phyloP scores from a whole-genome alignment of 2,888 invertebrate species.

The Acronicta leporina region DNA sequence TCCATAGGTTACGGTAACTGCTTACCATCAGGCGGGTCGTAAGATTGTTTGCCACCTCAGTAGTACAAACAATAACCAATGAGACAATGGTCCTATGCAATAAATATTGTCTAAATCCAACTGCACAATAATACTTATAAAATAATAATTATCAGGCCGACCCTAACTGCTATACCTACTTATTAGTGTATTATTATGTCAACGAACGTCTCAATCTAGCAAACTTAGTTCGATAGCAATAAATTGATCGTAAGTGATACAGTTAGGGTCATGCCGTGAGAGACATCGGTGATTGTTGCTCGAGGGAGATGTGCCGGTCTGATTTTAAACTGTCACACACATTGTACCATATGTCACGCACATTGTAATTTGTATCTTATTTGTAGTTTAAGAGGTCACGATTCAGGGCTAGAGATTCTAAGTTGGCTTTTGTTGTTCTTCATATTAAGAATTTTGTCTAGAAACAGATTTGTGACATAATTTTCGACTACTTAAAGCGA shows the following conservation, averaged over 20 bases:
- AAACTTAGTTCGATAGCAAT: constrained; percentile 34
- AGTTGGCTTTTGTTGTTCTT: too few relatives aligned
- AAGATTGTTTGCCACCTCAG: too few relatives aligned
- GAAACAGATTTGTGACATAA: too few relatives aligned
- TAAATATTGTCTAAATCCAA: too few relatives aligned
- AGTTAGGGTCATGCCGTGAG: constrained; percentile 61
- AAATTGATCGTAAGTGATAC: constrained; percentile 59
- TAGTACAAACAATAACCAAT: too few relatives aligned
- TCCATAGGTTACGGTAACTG: too few relatives aligned
- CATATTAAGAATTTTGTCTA: too few relatives aligned
- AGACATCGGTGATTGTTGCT: constrained; percentile 52
- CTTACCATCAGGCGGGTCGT: too few relatives aligned
- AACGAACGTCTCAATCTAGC: constrained; percentile 8
- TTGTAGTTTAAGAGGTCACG: constrained; percentile 21
- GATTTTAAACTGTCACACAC: constrained; percentile 47
- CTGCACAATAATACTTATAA: background rate
- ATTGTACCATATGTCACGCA: constrained; percentile 21
- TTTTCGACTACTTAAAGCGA: too few relatives aligned
- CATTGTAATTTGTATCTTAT: constrained; percentile 7
- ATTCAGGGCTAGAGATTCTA: constrained; percentile 2
- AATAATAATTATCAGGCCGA: background rate
- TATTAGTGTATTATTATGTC: background rate
- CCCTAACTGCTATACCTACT: background rate
- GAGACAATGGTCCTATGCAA: too few relatives aligned
- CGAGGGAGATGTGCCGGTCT: constrained; percentile 53